phyloP scores from a whole-genome alignment of 1,140 invertebrate species.

The Marisa cornuarietis region DNA sequence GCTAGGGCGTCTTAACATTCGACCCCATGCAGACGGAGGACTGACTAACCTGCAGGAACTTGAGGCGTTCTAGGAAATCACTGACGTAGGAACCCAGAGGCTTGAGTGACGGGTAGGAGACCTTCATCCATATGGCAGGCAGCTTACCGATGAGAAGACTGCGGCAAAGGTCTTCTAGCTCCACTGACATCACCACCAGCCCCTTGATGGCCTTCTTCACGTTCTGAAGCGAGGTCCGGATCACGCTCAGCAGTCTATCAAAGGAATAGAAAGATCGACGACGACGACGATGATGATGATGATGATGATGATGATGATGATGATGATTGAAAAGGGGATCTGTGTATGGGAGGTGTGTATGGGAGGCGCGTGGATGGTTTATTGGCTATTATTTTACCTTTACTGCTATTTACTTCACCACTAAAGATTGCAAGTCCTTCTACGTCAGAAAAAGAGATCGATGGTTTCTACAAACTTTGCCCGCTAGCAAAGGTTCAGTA shows the following conservation, averaged over 20 bases:
- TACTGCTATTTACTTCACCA: no score
- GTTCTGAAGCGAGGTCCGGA: slow-evolving; percentile 61
- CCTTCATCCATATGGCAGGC: slow-evolving; percentile 65
- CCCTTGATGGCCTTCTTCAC: slow-evolving; percentile 68
- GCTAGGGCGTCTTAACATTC: neutral
- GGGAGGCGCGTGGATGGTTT: no score
- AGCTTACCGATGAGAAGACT: slow-evolving; percentile 65
- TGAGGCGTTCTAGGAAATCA: slow-evolving; percentile 84
- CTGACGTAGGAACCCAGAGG: slow-evolving; percentile 80
- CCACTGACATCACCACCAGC: slow-evolving; percentile 66
- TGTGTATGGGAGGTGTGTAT: no score
- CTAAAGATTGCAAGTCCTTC: no score
- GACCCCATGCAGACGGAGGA: neutral
- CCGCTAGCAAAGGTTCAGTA: no score
- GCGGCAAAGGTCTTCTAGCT: slow-evolving; percentile 62
- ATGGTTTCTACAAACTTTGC: no score
- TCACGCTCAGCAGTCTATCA: slow-evolving; percentile 56
- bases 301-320: no score
- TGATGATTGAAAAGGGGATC: no score
- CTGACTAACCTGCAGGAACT: slow-evolving; percentile 65
- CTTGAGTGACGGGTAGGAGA: slow-evolving; percentile 67
- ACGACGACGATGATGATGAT: no score
- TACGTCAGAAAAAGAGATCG: no score
- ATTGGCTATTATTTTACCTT: no score
- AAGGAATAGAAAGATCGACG: no score